Evolutionary conservation across 2,113 vertebrate species (phyloP), one percentile per base, ranked within the genome.

Genomic region (Eulemur rufifrons): DNA sequence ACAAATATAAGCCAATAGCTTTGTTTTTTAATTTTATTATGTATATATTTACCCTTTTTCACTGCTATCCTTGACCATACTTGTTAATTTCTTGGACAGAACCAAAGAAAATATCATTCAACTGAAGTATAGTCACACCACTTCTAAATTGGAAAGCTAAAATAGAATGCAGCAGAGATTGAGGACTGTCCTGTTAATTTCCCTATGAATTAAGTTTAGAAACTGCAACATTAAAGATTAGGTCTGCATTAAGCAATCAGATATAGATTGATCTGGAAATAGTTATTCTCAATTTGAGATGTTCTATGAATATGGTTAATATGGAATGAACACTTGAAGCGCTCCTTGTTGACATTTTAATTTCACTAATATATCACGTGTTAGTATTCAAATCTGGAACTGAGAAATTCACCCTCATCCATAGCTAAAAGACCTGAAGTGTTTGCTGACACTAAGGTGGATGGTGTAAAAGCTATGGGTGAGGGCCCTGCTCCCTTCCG

Each of bases 51-150:
- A 95, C 61, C 27, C 42, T 56, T 95, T 66, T 78, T 89, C 50
- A 84, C 15, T 52, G 56, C 64, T 93, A 20, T 94, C 42, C 32
- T 77, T 91, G 39, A 76, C 42, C 56, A 76, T 89, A 82, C 52
- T 93, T 83, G 73, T 54, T 89, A 78, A 59, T 83, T 96, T 90
- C 76, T 95, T 94, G 56, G 73, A 95, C 66, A 91, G 95, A 97
- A 94, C 68, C 59, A 93, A 94, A 89, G 86, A 93, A 95, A 91
- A 95, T 86, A 92, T 90, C 77, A 83, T 93, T 94, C 63, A 97
- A 27, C 71, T 74, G 34, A 91, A 92, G 73, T 76, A 20, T 69
- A 88, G 73, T 96, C 88, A 92, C 50, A 85, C 15, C 76, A 81
- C 39, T 87, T 96, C 92, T 76, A 90, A 69, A 96, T 84, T 89